Evolutionary conservation across 2,888 invertebrate species (phyloP), one percentile per base, ranked within the genome.

Genomic region (Nomada hirtipes): DNA sequence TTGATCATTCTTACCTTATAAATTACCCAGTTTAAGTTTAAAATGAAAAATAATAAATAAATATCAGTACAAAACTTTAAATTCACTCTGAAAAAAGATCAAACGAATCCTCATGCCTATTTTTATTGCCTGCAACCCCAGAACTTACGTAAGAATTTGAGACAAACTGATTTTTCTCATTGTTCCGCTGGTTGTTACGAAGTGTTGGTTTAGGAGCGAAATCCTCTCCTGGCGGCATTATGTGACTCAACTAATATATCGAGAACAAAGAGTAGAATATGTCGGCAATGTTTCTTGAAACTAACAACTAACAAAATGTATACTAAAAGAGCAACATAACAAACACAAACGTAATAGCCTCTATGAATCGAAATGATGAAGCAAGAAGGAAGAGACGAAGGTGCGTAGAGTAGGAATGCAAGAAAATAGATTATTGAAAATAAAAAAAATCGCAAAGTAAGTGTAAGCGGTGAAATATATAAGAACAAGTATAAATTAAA

Each of bases 131-230:
- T 3, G 36, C 55, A 42, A 0, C 2, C 20, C 10, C 15, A 23
- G 23, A 82, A 92, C 92, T 92, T 92, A 92, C 92, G 87, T 91
- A 91, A 71, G 90, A 91, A 84, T 89, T 88, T 36, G 90, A 86
- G 86, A 84, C 44, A 86, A 86, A 86, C 79, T 77, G 74, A 18
- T 84, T 85, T 70, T 63, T 68, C 83, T 79, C 68, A 71, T 63
- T 72, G 65, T 29, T 44, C 55, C 65, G 9, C 7, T 2, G 65
- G 61, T 67, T 73, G 60, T 80, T 83, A 73, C 90, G 91, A 68
- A 91, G 90, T 78, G 90, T 91, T 63, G 89, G 85, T 86, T 73
- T 85, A 13, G 79, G 78, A 72, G 76, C 68, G 79, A 85, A 65
- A n/a, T 88, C 88, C 76, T 90, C 90, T 78, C 76, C 86, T 26